Base-by-base conservation (phyloP, 2,888 invertebrate species). In the Leptinotarsa peninsularis region DNA sequence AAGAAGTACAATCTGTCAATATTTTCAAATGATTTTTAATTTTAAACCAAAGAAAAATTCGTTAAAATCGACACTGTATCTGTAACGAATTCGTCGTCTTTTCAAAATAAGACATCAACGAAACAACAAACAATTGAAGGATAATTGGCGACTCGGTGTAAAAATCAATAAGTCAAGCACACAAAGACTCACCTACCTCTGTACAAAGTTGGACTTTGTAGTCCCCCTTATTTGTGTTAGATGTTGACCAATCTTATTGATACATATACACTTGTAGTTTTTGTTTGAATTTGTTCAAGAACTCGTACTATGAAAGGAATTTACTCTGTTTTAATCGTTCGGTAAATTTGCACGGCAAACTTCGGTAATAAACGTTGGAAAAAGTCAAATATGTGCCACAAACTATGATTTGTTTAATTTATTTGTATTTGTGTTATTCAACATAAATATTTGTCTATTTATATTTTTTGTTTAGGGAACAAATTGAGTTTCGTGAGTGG, bases 401-500 rank as follows among this genome's bases (percentile, higher is more conserved):
- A 81, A 81, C 82, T 82, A 81, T 80, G 78, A 81, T 82, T 82
- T 79, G 77, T 81, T 81, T 82, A 82, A 83, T 81, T 81, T 81
- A 68, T 76, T 74, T 74, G 73, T 75, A 80, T 84, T 81, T 82
- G 82, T 82, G 79, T 80, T 82, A 80, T 82, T 82, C 75, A 77
- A 82, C 81, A 85, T 85, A 85, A 86, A 86, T 86, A 86, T 86
- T 86, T 86, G 83, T 80, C 77, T 81, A 80, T 83, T 83, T 81
- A 77, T 80, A 78, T 81, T 80, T 81, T 80, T 79, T 81, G 80
- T 81, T 81, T 80, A 81, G 82, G 79, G 80, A 82, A 82, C 82
- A 81, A 81, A 76, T 76, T 76, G 74, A 74, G 60, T 73, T 77
- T 82, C 78, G 78, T 81, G 81, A 82, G 79, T 81, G 82, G 23